phyloP scores from a whole-genome alignment of 2,888 invertebrate genomes.

The Dynastes grantii region DNA sequence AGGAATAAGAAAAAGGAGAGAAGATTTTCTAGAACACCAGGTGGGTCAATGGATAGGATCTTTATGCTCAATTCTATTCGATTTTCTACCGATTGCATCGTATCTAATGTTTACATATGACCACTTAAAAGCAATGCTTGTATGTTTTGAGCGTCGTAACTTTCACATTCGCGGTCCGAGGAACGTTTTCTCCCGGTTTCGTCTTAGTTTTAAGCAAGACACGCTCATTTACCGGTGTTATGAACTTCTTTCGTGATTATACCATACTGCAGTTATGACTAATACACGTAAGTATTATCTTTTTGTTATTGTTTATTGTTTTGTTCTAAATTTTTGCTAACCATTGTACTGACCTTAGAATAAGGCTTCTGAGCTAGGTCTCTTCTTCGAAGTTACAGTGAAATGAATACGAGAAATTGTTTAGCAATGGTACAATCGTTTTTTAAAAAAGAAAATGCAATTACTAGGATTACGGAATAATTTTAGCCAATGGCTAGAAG shows the following conservation, averaged over 20 bases:
- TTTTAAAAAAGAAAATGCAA: no score
- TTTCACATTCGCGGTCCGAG: slow-evolving; percentile 11
- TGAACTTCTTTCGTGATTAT: slow-evolving; percentile 18
- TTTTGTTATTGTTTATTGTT: not conserved
- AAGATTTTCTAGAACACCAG: not conserved
- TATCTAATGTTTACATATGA: not conserved
- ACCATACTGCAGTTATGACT: slow-evolving; percentile 10
- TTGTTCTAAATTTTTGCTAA: not conserved
- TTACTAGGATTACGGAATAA: no score
- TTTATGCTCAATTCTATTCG: not conserved
- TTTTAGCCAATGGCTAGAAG: no score
- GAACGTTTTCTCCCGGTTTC: slow-evolving; percentile 32
- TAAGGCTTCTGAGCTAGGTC: not conserved
- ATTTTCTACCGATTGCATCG: not conserved
- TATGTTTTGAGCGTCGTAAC: slow-evolving; percentile 24
- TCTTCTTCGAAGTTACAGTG: not conserved
- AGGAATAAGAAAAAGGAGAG: no score
- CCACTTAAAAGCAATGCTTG: slow-evolving; percentile 1
- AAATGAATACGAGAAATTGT: no score
- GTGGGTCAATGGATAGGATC: not conserved
- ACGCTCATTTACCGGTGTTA: slow-evolving; percentile 18
- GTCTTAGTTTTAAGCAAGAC: slow-evolving; percentile 30
- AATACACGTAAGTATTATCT: slow-evolving; percentile 30
- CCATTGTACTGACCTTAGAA: no score
- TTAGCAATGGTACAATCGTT: no score